phyloP scores from a whole-genome alignment of 2,888 invertebrate genomes.

The Himalopsyche japonica region DNA sequence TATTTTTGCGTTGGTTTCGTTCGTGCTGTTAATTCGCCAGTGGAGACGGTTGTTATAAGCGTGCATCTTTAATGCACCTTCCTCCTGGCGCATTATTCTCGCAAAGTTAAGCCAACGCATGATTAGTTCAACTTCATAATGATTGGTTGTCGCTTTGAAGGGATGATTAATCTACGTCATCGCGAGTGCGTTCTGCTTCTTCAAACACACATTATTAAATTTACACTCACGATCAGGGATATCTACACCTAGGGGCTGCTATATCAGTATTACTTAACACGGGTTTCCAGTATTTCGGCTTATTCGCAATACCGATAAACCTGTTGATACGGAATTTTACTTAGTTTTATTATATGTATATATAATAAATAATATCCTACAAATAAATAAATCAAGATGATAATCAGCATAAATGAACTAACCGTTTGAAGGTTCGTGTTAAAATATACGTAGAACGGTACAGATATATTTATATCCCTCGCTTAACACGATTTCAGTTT shows the following conservation, averaged over 20 bases:
- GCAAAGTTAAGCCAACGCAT: not conserved
- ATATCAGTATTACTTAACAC: too few species aligned
- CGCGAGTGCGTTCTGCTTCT: not conserved
- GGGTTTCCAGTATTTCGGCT: too few species aligned
- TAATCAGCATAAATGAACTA: too few species aligned
- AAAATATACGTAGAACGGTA: too few species aligned
- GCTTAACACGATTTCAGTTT: too few species aligned
- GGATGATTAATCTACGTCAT: not conserved
- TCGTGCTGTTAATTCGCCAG: not conserved
- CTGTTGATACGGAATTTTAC: too few species aligned
- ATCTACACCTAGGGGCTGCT: not conserved
- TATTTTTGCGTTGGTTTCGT: not conserved
- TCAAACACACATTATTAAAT: not conserved
- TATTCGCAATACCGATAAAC: too few species aligned
- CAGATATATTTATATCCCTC: too few species aligned
- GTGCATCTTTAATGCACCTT: not conserved
- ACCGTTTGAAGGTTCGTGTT: too few species aligned
- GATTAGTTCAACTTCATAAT: not conserved
- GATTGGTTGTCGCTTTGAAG: not conserved
- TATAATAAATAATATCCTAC: too few species aligned
- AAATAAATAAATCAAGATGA: too few species aligned
- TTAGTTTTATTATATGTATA: too few species aligned
- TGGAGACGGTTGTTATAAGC: not conserved
- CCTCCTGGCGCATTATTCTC: not conserved
- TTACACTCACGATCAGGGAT: not conserved